Evolutionary conservation across 2,888 invertebrate species (phyloP), one percentile per base, ranked within the genome.

Genomic region (Nasonovia ribisnigri): DNA sequence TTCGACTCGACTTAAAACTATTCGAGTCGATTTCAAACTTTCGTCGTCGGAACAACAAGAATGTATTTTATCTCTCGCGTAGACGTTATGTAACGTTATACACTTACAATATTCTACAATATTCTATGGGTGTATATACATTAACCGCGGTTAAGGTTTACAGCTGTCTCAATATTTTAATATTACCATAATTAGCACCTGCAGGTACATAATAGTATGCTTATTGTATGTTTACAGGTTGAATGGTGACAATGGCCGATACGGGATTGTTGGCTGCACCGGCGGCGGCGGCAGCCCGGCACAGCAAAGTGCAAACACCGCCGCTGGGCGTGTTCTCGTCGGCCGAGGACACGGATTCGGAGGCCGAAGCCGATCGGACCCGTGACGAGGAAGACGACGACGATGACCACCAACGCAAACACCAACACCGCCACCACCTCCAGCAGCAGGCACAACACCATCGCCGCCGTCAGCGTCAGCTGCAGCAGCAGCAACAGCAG

Each of bases 321-420:
- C 93, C 95, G 96, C 96, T 96, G 95, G 96, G 96, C 96, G 96
- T 96, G 96, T 96, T 96, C 96, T 96, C 96, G 95, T 96, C 96
- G 96, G 96, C 96, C 95, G 96, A 96, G 94, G 96, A 96, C 93
- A 96, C 96, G 94, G 96, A 96, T 94, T 97, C 97, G 96, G 96
- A 96, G 94, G 96, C 96, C 87, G 96, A 96, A 94, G 95, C 95
- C 92, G 95, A 93, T 51, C 88, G 92, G 24, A 43, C 77, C 77
- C 93, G 51, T 24, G 90, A 60, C 16, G 90, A 93, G 42, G 90
- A 93, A 13, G 88, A 92, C 13, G 92, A 92, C 13, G 88, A 92
- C 20, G 29, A 88, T 42, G 42, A 42, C 43, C 51, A 54, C 24
- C 51, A 51, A 0, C 87, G 8, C 6, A 48, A 67, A 3, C 51